These are phyloP conservation scores for Bubo scandiacus DNA, from an alignment of 2,113 vertebrate genomes.

Conservation along the genomic window DNA sequence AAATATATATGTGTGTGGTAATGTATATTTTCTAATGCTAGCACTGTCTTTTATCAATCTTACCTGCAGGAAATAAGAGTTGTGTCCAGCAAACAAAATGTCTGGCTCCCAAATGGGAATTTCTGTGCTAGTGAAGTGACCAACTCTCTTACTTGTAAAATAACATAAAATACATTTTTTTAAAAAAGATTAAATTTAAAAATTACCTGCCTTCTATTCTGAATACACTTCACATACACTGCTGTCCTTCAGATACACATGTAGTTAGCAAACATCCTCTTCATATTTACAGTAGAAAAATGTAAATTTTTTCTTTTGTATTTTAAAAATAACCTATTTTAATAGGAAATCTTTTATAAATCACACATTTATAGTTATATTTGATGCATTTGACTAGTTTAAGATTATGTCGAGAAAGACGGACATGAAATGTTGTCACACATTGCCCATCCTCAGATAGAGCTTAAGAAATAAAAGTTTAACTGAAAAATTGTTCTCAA, in stretches of 20 bases:
- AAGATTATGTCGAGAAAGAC: not conserved
- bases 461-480: not conserved
- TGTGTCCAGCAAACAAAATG: not conserved
- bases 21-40: not conserved
- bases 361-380: not conserved
- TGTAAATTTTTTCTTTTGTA: not conserved
- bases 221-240: not conserved
- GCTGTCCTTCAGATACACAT: not conserved
- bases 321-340: not conserved
- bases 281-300: not conserved
- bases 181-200: not conserved
- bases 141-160: not conserved
- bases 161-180: not conserved
- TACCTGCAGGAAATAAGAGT: not conserved
- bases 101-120: not conserved
- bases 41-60: not conserved
- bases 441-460: not conserved
- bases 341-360: not conserved
- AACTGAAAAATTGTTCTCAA: not conserved
- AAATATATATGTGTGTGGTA: not conserved
- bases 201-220: not conserved
- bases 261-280: not conserved
- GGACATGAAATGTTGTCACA: not conserved
- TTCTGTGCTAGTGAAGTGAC: not conserved
- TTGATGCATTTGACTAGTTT: not conserved